phyloP scores from a whole-genome alignment of 2,888 invertebrate genomes.

The Ypsolopha sequella region DNA sequence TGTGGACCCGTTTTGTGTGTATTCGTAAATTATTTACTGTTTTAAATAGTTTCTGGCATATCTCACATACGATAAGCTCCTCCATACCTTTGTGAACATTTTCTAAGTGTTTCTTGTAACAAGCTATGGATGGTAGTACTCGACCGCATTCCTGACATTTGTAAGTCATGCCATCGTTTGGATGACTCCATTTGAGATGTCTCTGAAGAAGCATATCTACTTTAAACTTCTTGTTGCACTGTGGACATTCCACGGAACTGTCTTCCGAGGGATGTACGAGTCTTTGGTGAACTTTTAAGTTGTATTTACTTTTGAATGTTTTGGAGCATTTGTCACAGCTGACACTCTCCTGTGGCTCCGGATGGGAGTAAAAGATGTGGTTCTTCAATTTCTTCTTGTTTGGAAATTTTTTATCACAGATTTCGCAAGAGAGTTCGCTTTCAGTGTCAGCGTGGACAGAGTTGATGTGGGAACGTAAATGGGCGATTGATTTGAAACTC shows the following conservation, averaged over 20 bases:
- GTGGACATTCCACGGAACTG: conserved; percentile 16
- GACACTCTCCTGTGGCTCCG: conserved; percentile 18
- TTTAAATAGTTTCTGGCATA: conserved; percentile 15
- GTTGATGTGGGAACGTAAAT: conserved; percentile 21
- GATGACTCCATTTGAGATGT: conserved; percentile 28
- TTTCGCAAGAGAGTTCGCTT: conserved; percentile 15
- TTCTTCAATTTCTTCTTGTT: conserved; percentile 25
- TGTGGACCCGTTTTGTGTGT: conserved; percentile 11
- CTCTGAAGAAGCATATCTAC: conserved; percentile 23
- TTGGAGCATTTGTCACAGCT: conserved; percentile 23
- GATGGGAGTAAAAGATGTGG: conserved; percentile 28
- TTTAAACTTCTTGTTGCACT: conserved; percentile 25
- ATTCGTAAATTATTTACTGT: conserved; percentile 9
- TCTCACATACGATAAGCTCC: conserved; percentile 8
- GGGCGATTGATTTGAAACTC: conserved; percentile 21
- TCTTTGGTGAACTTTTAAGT: conserved; percentile 24
- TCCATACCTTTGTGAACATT: conserved; percentile 18
- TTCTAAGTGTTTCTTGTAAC: conserved; percentile 20
- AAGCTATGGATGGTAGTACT: conserved; percentile 16
- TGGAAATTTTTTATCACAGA: conserved; percentile 22
- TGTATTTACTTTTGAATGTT: conserved; percentile 22
- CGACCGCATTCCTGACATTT: conserved; percentile 23
- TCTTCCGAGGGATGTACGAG: conserved; percentile 22
- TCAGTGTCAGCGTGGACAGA: conserved; percentile 19
- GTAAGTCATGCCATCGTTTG: conserved; percentile 22